phyloP scores from a whole-genome alignment of 2,113 vertebrate genomes.

The Rhadina sibilatrix region DNA sequence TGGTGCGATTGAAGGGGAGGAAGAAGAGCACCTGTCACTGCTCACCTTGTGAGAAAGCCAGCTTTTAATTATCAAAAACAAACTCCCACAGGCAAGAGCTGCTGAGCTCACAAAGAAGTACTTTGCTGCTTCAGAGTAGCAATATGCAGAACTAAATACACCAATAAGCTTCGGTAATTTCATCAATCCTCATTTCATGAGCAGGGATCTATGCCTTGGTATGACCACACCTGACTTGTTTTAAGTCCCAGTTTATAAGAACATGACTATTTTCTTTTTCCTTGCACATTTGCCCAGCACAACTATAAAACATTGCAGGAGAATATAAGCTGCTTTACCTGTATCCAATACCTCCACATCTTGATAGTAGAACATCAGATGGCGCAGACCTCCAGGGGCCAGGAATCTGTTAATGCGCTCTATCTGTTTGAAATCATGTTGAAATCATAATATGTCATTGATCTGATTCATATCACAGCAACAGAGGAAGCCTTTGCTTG shows the following conservation, averaged over 20 bases:
- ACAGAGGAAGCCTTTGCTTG: background rate
- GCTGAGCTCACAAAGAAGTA: background rate
- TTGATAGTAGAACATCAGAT: constrained; percentile 93
- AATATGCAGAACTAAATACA: background rate
- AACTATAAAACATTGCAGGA: background rate
- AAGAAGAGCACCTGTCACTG: background rate
- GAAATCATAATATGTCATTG: background rate
- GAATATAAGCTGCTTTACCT: constrained; percentile 69
- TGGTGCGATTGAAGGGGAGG: accelerated
- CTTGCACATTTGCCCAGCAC: background rate
- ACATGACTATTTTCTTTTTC: background rate
- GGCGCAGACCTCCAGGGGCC: constrained; percentile 76
- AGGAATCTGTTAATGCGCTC: constrained; percentile 91
- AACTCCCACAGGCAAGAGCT: background rate
- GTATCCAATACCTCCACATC: constrained; percentile 76
- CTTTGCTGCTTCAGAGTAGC: background rate
- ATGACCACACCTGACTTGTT: background rate
- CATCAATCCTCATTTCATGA: background rate
- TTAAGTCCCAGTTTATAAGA: background rate
- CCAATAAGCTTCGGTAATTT: background rate
- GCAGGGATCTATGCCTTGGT: background rate
- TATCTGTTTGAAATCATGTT: constrained; percentile 73
- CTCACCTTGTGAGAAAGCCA: background rate
- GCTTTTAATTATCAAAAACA: background rate
- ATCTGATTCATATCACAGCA: background rate